Conservation (phyloP, 1,140 invertebrate genomes). For the Neodiprion virginianus region DNA sequence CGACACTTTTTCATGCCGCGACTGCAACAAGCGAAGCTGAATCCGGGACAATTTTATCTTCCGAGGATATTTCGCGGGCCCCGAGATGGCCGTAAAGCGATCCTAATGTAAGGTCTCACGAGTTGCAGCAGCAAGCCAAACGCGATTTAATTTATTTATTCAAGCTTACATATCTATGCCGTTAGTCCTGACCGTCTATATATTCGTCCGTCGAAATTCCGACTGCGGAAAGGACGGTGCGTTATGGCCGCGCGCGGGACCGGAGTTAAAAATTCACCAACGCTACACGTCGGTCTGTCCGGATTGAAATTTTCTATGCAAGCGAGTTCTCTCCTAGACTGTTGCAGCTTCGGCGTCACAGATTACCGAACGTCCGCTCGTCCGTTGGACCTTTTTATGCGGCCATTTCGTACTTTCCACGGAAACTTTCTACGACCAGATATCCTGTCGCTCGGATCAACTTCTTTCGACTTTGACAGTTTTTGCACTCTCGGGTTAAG, state of each 20-base stretch:
- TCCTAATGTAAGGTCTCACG: not conserved
- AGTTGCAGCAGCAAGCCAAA: not conserved
- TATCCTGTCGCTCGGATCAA: too few species aligned
- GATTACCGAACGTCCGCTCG: too few species aligned
- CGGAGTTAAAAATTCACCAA: not conserved
- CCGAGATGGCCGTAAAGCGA: slow-evolving; percentile 1
- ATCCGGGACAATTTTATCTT: not conserved
- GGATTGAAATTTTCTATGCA: not conserved
- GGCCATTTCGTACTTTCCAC: too few species aligned
- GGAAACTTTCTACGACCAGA: too few species aligned
- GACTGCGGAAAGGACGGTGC: too few species aligned
- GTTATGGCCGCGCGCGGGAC: not conserved
- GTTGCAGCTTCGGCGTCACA: not conserved
- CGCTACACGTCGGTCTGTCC: not conserved
- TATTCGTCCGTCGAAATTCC: not conserved
- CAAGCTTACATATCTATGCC: not conserved
- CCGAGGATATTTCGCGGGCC: not conserved
- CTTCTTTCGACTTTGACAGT: too few species aligned
- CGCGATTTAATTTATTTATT: slow-evolving; percentile 6
- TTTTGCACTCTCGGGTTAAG: too few species aligned
- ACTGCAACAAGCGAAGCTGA: too few species aligned
- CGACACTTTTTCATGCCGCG: too few species aligned
- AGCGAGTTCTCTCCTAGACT: not conserved
- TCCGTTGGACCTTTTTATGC: too few species aligned
- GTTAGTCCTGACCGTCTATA: not conserved